Conservation (phyloP, 2,888 invertebrate genomes). For the Drosophila multiciliata region DNA sequence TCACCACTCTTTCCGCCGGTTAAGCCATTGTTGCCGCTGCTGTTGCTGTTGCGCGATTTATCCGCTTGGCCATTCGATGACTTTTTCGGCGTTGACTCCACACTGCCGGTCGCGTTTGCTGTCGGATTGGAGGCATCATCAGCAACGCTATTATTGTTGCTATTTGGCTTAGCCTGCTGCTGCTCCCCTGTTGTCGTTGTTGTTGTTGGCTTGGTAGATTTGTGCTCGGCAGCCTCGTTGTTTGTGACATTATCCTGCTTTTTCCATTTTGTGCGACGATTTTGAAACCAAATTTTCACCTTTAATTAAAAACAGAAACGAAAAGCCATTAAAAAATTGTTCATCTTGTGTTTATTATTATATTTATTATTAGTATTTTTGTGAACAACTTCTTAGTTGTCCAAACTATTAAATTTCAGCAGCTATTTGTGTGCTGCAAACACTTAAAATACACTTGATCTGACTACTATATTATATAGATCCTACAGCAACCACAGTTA, state of each 20-base stretch:
- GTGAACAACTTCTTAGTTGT: background rate
- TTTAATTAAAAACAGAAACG: constrained; percentile 38
- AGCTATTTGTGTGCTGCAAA: background rate
- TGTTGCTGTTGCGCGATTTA: constrained; percentile 51
- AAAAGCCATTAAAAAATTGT: background rate
- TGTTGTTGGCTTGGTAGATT: constrained; percentile 60
- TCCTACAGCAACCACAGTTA: background rate
- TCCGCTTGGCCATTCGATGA: constrained; percentile 51
- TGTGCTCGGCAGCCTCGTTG: constrained; percentile 91
- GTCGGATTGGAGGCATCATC: constrained; percentile 33
- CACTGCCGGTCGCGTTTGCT: constrained; percentile 27
- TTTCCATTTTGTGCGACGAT: constrained; percentile 88
- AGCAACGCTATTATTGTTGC: constrained; percentile 32
- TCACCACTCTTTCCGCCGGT: constrained; percentile 38
- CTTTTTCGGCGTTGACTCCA: constrained; percentile 49
- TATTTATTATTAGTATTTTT: background rate
- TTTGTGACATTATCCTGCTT: constrained; percentile 97
- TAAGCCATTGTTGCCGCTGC: constrained; percentile 42
- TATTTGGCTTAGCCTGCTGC: constrained; percentile 1
- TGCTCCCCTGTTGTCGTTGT: background rate
- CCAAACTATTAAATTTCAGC: background rate
- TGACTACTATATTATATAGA: background rate
- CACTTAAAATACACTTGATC: background rate
- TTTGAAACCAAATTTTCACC: constrained; percentile 85
- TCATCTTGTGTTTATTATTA: background rate